A percentile compares a stretch with the other conserved stretches of the same genome.
Conservation (phyloP, 2,888 invertebrate species). For the Gasteruption jaculator region DNA sequence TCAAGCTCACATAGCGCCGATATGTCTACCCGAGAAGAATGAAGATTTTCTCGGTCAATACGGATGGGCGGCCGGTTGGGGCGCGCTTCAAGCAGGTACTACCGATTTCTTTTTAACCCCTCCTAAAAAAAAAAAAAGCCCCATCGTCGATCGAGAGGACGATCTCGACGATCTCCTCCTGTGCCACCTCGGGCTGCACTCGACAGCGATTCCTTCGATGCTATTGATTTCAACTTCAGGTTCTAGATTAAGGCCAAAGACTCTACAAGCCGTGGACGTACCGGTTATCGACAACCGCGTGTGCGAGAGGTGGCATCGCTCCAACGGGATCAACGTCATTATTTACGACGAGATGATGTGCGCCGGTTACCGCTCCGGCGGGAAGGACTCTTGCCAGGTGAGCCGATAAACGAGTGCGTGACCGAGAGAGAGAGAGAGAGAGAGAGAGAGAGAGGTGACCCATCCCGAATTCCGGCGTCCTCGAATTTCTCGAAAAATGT, state of each 20-base stretch:
- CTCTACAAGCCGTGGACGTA: conserved; percentile 86
- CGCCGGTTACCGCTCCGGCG: conserved; percentile 85
- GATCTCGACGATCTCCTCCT: too few species aligned
- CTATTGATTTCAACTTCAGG: conserved; percentile 58
- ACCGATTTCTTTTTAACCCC: neutral
- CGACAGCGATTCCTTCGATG: too few species aligned
- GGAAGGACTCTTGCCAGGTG: conserved; percentile 73
- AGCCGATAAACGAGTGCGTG: too few species aligned
- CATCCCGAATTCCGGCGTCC: too few species aligned
- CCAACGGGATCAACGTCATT: conserved; percentile 78
- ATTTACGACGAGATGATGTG: conserved; percentile 96
- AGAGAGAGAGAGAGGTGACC: too few species aligned
- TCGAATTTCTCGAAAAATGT: too few species aligned
- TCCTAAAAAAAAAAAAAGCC: neutral
- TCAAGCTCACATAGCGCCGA: conserved; percentile 86
- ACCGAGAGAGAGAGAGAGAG: too few species aligned
- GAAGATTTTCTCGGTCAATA: conserved; percentile 87
- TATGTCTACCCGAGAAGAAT: conserved; percentile 85
- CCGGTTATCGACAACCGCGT: conserved; percentile 87
- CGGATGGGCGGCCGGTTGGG: conserved; percentile 93
- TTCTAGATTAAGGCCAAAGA: conserved; percentile 81
- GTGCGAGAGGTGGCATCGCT: conserved; percentile 67
- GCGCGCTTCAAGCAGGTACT: conserved; percentile 67
- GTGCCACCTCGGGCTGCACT: too few species aligned
- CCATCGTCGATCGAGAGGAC: too few species aligned